Percentiles rank a stretch among this genome's conserved stretches.
These are phyloP conservation scores for Chiloscyllium plagiosum DNA, from an alignment of 2,113 vertebrate genomes.

Conservation along the genomic window DNA sequence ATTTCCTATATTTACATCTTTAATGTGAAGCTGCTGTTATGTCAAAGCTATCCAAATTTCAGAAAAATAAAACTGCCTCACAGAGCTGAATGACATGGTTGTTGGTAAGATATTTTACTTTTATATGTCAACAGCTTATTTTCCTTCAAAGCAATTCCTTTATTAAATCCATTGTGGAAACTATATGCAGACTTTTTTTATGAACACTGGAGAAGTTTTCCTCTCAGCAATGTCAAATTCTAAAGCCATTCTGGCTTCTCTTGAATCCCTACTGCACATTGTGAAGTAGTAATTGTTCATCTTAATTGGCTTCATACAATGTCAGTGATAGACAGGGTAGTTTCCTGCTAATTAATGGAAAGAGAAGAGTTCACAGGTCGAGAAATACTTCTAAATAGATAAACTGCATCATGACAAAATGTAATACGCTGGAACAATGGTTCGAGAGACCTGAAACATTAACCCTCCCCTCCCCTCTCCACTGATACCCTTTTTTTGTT, in stretches of 20 bases:
- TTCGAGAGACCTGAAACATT: neutral
- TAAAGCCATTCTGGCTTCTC: neutral
- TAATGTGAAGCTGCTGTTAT: neutral
- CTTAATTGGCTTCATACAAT: neutral
- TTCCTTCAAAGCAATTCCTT: neutral
- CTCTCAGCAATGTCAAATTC: neutral
- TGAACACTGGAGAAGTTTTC: neutral
- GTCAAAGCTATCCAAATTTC: neutral
- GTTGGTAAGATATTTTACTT: neutral
- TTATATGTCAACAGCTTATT: neutral
- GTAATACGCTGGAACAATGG: neutral
- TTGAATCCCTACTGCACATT: neutral
- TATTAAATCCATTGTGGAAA: neutral
- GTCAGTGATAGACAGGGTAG: neutral
- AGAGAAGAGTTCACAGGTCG: neutral
- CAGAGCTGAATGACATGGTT: neutral
- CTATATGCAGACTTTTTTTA: neutral
- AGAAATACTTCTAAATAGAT: neutral
- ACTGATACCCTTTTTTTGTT: neutral
- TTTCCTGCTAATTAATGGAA: slow-evolving; percentile 19
- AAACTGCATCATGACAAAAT: neutral
- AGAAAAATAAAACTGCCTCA: neutral
- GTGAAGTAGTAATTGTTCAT: too few species aligned
- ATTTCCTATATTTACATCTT: neutral
- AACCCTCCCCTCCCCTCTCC: neutral